These are phyloP conservation scores for Entomobrya proxima DNA, from an alignment of 2,888 invertebrate species.

Conservation along the genomic window DNA sequence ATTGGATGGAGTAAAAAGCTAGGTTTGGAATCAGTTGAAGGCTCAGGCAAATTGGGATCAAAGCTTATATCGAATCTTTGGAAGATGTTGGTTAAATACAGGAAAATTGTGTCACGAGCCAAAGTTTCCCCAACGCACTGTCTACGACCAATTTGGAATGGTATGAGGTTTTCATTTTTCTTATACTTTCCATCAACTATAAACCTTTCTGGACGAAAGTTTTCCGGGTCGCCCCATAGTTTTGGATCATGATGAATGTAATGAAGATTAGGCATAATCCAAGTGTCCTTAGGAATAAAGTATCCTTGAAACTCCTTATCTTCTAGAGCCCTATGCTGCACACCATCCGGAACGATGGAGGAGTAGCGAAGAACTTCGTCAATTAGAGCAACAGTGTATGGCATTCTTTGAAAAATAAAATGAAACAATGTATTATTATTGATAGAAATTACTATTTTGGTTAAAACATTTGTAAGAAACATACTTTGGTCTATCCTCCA, in stretches of 20 bases:
- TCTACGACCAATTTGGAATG: no score
- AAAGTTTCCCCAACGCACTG: no score
- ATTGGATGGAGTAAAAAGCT: no score
- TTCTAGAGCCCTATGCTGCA: neutral
- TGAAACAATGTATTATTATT: neutral
- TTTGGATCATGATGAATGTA: conserved; percentile 27
- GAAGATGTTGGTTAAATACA: no score
- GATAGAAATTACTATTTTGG: neutral
- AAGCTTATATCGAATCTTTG: no score
- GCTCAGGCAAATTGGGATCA: no score
- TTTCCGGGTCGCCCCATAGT: conserved; percentile 39
- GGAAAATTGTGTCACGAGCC: no score
- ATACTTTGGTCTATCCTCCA: conserved; percentile 45
- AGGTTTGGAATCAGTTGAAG: no score
- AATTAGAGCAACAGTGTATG: conserved; percentile 32
- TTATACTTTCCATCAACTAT: conserved; percentile 22
- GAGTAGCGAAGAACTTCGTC: conserved; percentile 10
- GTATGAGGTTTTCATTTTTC: no score
- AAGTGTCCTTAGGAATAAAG: conserved; percentile 27
- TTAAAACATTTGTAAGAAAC: neutral
- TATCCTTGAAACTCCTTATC: conserved; percentile 10
- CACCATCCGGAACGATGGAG: neutral
- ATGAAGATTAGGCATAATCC: conserved; percentile 38
- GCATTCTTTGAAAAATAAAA: conserved; percentile 16
- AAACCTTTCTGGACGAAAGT: conserved; percentile 28